Percentiles rank a stretch among this genome's conserved stretches.
phyloP scores from a whole-genome alignment of 1,140 invertebrate species.

The Brachystomella parvula region DNA sequence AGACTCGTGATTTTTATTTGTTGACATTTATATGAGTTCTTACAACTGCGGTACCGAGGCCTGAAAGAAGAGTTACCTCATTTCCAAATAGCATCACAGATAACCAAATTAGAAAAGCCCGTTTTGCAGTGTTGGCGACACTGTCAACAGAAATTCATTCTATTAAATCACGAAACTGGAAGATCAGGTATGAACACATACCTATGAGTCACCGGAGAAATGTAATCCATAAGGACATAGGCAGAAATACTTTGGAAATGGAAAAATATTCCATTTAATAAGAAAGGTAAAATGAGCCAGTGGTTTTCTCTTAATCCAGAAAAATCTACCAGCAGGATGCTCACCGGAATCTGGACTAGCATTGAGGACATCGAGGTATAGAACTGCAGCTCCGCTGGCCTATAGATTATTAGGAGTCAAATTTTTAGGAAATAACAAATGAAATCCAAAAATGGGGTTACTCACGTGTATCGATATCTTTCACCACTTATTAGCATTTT shows the following conservation, averaged over 20 bases:
- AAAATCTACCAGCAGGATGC: conserved; percentile 61
- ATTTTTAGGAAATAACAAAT: conserved; percentile 11
- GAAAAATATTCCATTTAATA: conserved; percentile 73
- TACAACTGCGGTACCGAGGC: conserved; percentile 1
- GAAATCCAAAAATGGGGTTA: conserved; percentile 25
- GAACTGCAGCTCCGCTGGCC: conserved; percentile 77
- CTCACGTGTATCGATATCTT: conserved; percentile 70
- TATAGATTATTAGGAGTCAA: conserved; percentile 41
- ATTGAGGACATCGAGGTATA: conserved; percentile 72
- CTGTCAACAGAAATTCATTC: conserved; percentile 48
- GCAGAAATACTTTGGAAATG: conserved; percentile 81
- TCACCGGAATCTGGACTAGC: conserved; percentile 68
- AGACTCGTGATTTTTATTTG: too few relatives aligned
- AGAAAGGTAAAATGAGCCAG: conserved; percentile 54
- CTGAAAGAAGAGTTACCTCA: conserved; percentile 58
- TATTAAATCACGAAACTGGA: conserved; percentile 14
- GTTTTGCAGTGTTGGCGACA: conserved; percentile 76
- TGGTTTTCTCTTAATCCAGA: conserved; percentile 44
- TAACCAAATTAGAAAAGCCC: conserved; percentile 74
- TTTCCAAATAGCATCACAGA: conserved; percentile 74
- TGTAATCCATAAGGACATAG: conserved; percentile 76
- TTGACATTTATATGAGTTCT: not conserved
- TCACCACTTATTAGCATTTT: conserved; percentile 73
- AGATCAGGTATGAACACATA: conserved; percentile 42
- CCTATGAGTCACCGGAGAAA: conserved; percentile 80